Percentiles rank a stretch among this genome's conserved stretches.
These are phyloP conservation scores for Amphipyra tragopoginis DNA, from an alignment of 2,888 invertebrate genomes.

Conservation along the genomic window DNA sequence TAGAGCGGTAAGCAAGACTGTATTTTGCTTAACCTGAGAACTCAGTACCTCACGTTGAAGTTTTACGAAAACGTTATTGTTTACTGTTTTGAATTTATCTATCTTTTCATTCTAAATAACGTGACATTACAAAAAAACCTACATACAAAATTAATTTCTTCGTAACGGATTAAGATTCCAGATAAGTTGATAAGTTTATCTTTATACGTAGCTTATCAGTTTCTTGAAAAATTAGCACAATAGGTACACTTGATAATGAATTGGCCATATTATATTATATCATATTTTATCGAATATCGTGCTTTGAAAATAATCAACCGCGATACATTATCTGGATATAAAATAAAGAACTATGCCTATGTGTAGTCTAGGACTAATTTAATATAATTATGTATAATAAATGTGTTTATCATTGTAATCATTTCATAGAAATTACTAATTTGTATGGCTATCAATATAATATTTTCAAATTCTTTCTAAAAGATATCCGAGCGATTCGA, in stretches of 20 bases:
- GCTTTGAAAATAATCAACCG: conserved; percentile 15
- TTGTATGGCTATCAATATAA: conserved; percentile 2
- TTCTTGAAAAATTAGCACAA: conserved; percentile 26
- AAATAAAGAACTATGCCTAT: conserved; percentile 1
- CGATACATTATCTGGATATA: conserved; percentile 7
- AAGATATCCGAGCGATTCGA: no score
- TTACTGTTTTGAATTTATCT: not conserved
- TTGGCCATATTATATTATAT: conserved; percentile 28
- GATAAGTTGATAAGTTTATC: conserved; percentile 25
- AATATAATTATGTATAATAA: conserved; percentile 8
- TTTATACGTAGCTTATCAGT: conserved; percentile 17
- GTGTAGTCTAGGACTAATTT: not conserved
- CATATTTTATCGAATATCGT: conserved; percentile 19
- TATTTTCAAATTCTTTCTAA: not conserved
- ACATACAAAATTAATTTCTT: not conserved
- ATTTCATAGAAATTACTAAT: conserved; percentile 8
- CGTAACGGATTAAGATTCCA: conserved; percentile 16
- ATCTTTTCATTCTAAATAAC: not conserved
- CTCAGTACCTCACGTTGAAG: no score
- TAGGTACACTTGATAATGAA: conserved; percentile 45
- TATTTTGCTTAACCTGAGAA: no score
- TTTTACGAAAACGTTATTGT: not conserved
- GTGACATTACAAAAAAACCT: conserved; percentile 1
- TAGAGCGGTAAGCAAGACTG: no score
- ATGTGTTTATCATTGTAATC: conserved; percentile 12